Base-by-base conservation (phyloP, 23 tunicate genomes). In the Phallusia fumigata region DNA sequence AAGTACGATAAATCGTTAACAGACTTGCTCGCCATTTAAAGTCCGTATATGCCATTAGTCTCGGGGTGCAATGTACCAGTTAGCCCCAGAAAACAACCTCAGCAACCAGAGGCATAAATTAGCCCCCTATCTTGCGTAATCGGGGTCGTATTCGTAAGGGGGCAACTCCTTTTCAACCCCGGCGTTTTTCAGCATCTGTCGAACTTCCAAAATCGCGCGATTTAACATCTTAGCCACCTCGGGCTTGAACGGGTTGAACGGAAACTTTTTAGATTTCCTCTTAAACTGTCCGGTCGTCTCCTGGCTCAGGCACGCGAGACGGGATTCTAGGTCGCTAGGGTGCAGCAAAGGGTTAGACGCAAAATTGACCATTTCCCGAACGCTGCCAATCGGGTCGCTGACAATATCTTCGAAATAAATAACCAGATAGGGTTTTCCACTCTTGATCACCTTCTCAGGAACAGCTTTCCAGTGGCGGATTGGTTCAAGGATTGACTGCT, bases 391-490 rank as follows among this genome's bases (percentile, higher is more conserved):
- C 40, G 77, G 77, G 44, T 74, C 77, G 22, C n/a, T 33, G 5
- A 74, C 77, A 11, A 74, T 74, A 11, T 74, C 40, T 74, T 74
- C 77, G 34, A 32, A 74, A 33, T 32, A 33, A 33, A 74, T 74
- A 8, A 74, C 16, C 34, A 30, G 77, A 30, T 28, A 74, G 22
- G 77, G 77, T 32, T 32, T 74, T 1, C 40, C 40, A 16, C 77
- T 33, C n/a, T 74, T 24, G 3, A 58, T 58, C 26, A 58, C 69
- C 69, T 58, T 8, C 28, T 8, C 5, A 24, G 69, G 69, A 58
- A 58, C 69, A 6, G 69, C 69, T 58, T 58, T 58, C 69, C 69
- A 58, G 69, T 58, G 69, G 3, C 69, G 26, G 16, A 58, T 58
- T 6, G 69, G 69, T 58, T 58, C 69, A 22, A 8, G 69, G 16